phyloP scores from a whole-genome alignment of 2,113 vertebrate species.

The Ploceus nigricollis region DNA sequence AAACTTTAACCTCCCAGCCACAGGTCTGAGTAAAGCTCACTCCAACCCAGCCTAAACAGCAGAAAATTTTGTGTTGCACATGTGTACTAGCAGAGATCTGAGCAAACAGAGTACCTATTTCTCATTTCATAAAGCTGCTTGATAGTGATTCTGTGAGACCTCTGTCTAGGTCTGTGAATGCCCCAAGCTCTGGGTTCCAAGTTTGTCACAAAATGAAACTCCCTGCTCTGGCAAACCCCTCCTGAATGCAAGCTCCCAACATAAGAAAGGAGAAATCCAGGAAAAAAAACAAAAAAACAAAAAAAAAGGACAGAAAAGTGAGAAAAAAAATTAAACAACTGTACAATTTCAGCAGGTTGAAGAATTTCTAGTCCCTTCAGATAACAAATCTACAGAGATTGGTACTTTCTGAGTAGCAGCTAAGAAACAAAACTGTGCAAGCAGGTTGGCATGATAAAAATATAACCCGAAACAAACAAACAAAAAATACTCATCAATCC shows the following conservation, averaged over 20 bases:
- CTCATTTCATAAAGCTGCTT: not conserved
- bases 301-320: rapidly evolving
- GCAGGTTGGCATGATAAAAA: not conserved
- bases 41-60: not conserved
- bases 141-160: not conserved
- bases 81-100: not conserved
- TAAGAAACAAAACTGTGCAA: not conserved
- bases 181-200: not conserved
- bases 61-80: not conserved
- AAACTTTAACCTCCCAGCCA: not conserved
- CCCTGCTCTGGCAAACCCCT: not conserved
- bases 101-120: not conserved
- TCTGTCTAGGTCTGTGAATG: not conserved
- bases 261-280: not conserved
- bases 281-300: rapidly evolving
- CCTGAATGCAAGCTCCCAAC: not conserved
- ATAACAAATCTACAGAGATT: not conserved
- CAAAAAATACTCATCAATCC: too few relatives aligned
- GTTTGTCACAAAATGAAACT: not conserved
- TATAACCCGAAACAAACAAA: not conserved
- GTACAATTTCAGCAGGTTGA: not conserved
- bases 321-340: not conserved
- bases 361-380: not conserved
- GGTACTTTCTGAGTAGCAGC: not conserved
- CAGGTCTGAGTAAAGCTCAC: not conserved